These are phyloP conservation scores for Eurytemora carolleeae DNA, from an alignment of 1,140 invertebrate species.

Conservation along the genomic window DNA sequence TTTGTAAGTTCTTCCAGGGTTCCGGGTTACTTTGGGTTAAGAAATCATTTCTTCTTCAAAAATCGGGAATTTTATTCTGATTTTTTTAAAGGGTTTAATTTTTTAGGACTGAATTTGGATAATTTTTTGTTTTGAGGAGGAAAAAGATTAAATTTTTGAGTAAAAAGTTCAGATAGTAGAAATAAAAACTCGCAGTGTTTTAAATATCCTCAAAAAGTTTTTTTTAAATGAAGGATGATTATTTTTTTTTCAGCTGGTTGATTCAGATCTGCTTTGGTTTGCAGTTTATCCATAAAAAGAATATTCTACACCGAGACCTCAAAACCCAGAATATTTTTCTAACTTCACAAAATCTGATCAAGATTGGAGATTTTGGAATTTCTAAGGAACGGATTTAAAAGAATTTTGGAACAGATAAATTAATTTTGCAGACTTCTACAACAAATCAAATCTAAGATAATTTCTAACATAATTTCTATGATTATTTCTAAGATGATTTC, in stretches of 20 bases:
- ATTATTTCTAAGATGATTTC: too few relatives aligned
- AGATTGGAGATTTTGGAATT: conserved; percentile 33
- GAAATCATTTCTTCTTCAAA: too few relatives aligned
- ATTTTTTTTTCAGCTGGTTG: conserved; percentile 31
- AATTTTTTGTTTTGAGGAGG: too few relatives aligned
- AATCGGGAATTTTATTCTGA: too few relatives aligned
- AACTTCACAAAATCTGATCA: conserved; percentile 30
- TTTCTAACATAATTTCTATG: too few relatives aligned
- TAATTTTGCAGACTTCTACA: neutral
- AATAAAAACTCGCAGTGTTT: neutral
- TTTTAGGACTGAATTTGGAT: too few relatives aligned
- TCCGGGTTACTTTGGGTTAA: too few relatives aligned
- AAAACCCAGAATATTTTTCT: conserved; percentile 36
- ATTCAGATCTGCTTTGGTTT: conserved; percentile 34
- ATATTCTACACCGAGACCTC: conserved; percentile 32
- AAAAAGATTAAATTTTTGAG: too few relatives aligned
- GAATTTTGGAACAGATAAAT: conserved; percentile 17
- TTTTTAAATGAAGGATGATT: neutral
- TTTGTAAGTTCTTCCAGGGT: too few relatives aligned
- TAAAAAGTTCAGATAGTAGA: too few relatives aligned
- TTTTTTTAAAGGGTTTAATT: too few relatives aligned
- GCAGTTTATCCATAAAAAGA: conserved; percentile 33
- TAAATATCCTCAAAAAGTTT: neutral
- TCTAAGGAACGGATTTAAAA: conserved; percentile 27
- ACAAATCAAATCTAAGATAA: neutral